Evolutionary conservation across 2,888 invertebrate species (phyloP), one percentile per base, ranked within the genome.

Genomic region (Masnerella sp.): DNA sequence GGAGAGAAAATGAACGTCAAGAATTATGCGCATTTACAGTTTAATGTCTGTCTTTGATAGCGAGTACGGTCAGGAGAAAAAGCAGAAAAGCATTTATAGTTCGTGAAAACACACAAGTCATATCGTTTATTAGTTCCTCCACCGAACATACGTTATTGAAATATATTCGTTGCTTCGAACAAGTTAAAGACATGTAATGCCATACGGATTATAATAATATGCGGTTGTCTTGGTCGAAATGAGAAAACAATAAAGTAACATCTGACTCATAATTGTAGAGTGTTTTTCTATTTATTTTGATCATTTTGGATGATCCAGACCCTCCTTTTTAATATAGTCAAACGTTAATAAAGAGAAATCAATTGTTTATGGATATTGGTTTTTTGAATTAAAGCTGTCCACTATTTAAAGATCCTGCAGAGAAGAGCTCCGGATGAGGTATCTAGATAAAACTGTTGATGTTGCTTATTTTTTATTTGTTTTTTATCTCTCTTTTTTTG

Each of bases 391-490:
- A 58, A 68, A 49, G 28, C 56, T 56, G 40, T 17, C 25, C 9
- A 1, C 51, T 38, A 65, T 30, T 59, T 38, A 64, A 59, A 22
- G 58, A 72, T 62, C 72, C 67, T 61, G 72, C 54, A 54, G 32
- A n/a, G 73, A 73, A 73, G 73, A 73, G 73, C 73, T 73, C 73
- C 73, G 68, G 68, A 73, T 62, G 68, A 73, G 68, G 73, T 73
- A 73, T 12, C 28, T 42, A 43, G 38, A 40, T 38, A n/a, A 47
- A 34, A 25, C 42, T 40, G 3, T 72, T 47, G 40, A 71, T 71
- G 71, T 71, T 51, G 52, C 59, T 68, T 59, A 32, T 58, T 56
- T 58, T 28, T 51, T 67, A 28, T 32, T 15, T 43, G 52, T 22
- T 64, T 36, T 42, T 47, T 36, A 9, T 5, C 15, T 32, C 1